A percentile compares a stretch with the other conserved stretches of the same genome.
These are phyloP conservation scores for Cataglyphis hispanica DNA, from an alignment of 1,140 invertebrate genomes.

Conservation along the genomic window DNA sequence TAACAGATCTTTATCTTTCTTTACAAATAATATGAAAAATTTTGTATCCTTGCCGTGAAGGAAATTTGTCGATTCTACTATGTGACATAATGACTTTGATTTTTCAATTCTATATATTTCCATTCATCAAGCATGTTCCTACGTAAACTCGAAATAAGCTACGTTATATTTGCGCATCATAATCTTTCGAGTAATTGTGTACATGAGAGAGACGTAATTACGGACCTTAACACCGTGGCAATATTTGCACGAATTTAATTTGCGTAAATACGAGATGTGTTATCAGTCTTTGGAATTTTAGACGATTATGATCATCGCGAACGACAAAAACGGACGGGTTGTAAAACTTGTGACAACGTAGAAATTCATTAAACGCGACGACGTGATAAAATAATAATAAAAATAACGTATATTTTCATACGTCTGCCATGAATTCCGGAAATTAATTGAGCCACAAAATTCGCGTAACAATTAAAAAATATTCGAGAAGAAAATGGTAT, in stretches of 20 bases:
- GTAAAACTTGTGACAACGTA: slow-evolving; percentile 48
- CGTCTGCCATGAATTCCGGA: not conserved
- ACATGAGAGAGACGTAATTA: slow-evolving; percentile 65
- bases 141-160: slow-evolving; percentile 17
- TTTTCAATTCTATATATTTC: not conserved
- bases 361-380: slow-evolving; percentile 11
- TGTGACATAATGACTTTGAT: not conserved
- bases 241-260: slow-evolving; percentile 79
- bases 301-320: slow-evolving; percentile 58
- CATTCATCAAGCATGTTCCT: not conserved
- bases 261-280: slow-evolving; percentile 58
- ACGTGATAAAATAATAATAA: slow-evolving; percentile 44
- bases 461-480: not conserved
- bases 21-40: no score
- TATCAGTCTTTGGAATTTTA: slow-evolving; percentile 78
- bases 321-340: slow-evolving; percentile 49
- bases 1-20: not conserved
- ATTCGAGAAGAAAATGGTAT: no score
- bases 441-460: slow-evolving; percentile 11
- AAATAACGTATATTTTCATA: not conserved
- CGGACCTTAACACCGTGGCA: slow-evolving; percentile 66
- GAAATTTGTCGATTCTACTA: not conserved
- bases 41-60: not conserved
- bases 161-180: not conserved
- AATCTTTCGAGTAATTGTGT: slow-evolving; percentile 47